phyloP scores from a whole-genome alignment of 2,888 invertebrate genomes.

The Mellilla xanthometata region DNA sequence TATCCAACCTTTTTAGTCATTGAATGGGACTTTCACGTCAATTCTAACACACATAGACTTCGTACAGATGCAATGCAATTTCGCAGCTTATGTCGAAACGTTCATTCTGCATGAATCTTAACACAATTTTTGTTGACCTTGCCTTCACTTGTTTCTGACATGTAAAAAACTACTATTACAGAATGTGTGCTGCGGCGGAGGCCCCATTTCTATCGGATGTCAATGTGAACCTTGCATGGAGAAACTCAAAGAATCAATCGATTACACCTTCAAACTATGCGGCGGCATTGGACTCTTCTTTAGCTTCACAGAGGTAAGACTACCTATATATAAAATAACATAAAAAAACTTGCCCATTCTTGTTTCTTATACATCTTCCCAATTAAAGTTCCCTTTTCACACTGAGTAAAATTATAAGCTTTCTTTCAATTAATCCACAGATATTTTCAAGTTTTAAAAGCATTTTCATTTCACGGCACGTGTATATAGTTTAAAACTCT shows the following conservation, averaged over 20 bases:
- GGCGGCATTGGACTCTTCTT: constrained; percentile 98
- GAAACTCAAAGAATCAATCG: constrained; percentile 89
- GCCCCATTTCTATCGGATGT: constrained; percentile 65
- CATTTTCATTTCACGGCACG: constrained; percentile 22
- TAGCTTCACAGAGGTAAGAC: constrained; percentile 95
- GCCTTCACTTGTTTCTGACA: too few species aligned
- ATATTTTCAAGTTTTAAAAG: constrained; percentile 4
- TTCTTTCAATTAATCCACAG: background rate
- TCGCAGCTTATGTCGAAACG: too few species aligned
- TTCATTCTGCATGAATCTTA: too few species aligned
- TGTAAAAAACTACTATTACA: too few species aligned
- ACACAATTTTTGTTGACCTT: too few species aligned
- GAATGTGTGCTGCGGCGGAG: constrained; percentile 79
- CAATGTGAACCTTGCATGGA: constrained; percentile 89
- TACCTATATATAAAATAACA: too few species aligned
- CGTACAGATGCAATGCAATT: too few species aligned
- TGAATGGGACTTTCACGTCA: too few species aligned
- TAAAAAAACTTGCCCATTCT: too few species aligned
- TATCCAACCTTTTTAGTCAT: too few species aligned
- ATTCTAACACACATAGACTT: too few species aligned
- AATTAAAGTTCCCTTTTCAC: constrained; percentile 16
- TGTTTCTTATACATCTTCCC: constrained; percentile 1
- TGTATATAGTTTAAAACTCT: constrained; percentile 15
- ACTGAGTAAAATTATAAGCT: background rate
- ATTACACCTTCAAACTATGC: constrained; percentile 93